These are phyloP conservation scores for Stegodyphus dumicola DNA, from an alignment of 1,140 invertebrate species.

Conservation along the genomic window DNA sequence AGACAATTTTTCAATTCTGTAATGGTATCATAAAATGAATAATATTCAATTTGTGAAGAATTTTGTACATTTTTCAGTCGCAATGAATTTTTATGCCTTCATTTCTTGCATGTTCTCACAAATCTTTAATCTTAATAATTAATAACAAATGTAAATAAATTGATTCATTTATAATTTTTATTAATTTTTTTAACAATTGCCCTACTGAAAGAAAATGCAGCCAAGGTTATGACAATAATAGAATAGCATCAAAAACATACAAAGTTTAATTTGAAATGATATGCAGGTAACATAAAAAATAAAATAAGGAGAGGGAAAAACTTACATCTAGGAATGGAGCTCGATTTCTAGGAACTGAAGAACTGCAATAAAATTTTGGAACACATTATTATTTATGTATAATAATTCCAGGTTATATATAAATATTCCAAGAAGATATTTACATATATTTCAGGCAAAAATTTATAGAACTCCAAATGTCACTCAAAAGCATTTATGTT, in stretches of 20 bases:
- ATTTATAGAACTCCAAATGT: not conserved
- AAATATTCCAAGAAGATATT: not conserved
- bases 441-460: not conserved
- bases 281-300: not conserved
- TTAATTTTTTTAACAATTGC: not conserved
- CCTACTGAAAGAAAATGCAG: not conserved
- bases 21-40: too few relatives aligned
- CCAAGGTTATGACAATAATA: not conserved
- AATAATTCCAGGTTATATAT: not conserved
- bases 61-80: too few relatives aligned
- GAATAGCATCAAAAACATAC: not conserved
- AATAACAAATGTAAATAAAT: not conserved
- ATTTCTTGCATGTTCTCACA: too few relatives aligned
- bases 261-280: not conserved
- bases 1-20: too few relatives aligned
- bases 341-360: conserved; percentile 66
- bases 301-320: not conserved
- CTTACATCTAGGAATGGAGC: conserved; percentile 69
- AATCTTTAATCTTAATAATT: too few relatives aligned
- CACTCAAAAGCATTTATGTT: not conserved
- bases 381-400: not conserved
- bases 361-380: conserved; percentile 59
- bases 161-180: not conserved
- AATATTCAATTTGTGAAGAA: too few relatives aligned
- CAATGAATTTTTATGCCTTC: too few relatives aligned